Evolutionary conservation across 2,797 vertebrate genomes (phyloP), one percentile per base, ranked within the genome.

Genomic region (Crenichthys baileyi): DNA sequence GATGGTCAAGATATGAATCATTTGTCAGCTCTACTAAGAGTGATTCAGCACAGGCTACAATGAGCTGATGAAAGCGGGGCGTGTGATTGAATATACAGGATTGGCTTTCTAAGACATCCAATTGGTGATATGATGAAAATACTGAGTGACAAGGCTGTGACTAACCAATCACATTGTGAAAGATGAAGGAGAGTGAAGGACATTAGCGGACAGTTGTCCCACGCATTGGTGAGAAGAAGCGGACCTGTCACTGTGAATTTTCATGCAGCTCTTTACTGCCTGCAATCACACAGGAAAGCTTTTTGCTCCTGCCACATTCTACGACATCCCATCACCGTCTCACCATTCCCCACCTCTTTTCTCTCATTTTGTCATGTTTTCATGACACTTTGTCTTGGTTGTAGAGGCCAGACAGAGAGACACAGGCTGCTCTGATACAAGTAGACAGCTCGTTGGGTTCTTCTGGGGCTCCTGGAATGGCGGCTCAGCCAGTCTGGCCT

Each of bases 211-310:
- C 88, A 88, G 86, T 93, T 83, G 77, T 89, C 89, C 85, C 85
- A 75, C 75, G 76, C 87, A 1, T 83, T 81, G 87, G 79, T 81
- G 89, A 84, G 81, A 84, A 80, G 76, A 87, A 26, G 85, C 88
- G 68, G 86, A 81, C 77, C 90, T 93, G 93, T 92, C 92, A 92
- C 79, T 75, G 88, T 87, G 72, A 9, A 93, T 91, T 93, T 89
- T 89, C 82, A 89, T 76, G 39, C 87, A 70, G 81, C 80, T 79
- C 83, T 9, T 41, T 70, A 80, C 83, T 20, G 83, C 75, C 81
- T 70, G 65, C 55, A 13, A 84, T 88, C 84, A 72, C 75, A 73
- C 71, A 61, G 83, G 75, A 85, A 78, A 80, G 86, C 80, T 75
- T 78, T 83, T 71, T 78, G 80, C 75, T 85, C 75, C 46, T 58